Evolutionary conservation across 2,888 invertebrate genomes (phyloP).

Genomic region (Zaprionus lineosus): DNA sequence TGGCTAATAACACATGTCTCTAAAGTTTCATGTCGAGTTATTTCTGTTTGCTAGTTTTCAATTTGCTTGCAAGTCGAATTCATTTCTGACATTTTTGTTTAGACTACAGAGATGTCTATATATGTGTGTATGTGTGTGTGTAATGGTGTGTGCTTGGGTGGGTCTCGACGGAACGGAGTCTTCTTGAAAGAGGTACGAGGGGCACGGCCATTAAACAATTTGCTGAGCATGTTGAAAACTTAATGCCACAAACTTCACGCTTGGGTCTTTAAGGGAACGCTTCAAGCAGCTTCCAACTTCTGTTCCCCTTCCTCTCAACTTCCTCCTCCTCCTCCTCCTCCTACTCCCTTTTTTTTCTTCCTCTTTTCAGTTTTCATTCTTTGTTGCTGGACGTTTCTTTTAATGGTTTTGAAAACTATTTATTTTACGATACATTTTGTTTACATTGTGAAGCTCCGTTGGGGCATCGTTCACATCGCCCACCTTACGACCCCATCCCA

Average conservation of each 20-base stretch:
- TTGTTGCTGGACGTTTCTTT: conserved; percentile 34
- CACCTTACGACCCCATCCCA: too few species aligned
- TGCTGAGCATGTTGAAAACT: conserved; percentile 61
- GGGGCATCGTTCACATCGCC: conserved; percentile 42
- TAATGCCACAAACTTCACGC: conserved; percentile 60
- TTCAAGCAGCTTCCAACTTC: conserved; percentile 16
- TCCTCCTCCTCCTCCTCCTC: neutral
- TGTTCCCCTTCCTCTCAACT: too few species aligned
- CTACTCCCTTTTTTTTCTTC: conserved; percentile 8
- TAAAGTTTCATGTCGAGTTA: conserved; percentile 42
- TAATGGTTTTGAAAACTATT: conserved; percentile 70
- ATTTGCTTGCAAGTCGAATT: conserved; percentile 40
- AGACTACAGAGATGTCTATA: neutral
- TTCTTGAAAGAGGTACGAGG: neutral
- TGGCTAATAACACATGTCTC: conserved; percentile 61
- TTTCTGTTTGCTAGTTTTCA: conserved; percentile 46
- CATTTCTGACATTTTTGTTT: conserved; percentile 34
- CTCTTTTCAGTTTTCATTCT: conserved; percentile 17
- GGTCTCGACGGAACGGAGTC: too few species aligned
- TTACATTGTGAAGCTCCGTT: conserved; percentile 58
- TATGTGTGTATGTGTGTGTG: neutral
- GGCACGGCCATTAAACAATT: conserved; percentile 52
- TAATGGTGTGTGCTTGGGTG: conserved; percentile 17
- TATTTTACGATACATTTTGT: conserved; percentile 76
- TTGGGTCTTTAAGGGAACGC: conserved; percentile 33